Conservation (phyloP, 2,113 vertebrate species). For the Scalopus aquaticus region DNA sequence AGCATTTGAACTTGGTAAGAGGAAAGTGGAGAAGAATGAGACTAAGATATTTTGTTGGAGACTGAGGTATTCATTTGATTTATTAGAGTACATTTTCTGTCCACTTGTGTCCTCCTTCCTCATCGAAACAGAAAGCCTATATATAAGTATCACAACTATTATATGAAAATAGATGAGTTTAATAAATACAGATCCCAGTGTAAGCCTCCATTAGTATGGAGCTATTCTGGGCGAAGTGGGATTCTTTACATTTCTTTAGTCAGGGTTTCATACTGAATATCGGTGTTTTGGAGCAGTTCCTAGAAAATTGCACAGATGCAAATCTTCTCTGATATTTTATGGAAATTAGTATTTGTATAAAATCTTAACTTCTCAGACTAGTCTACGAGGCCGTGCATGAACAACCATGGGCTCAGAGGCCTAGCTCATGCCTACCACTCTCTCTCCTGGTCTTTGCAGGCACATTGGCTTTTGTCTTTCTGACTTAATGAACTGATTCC, state of each 20-base stretch:
- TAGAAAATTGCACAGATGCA: slow-evolving; percentile 41
- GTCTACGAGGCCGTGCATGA: not conserved
- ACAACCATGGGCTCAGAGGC: not conserved
- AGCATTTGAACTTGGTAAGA: not conserved
- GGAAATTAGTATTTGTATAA: not conserved
- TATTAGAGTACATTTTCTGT: not conserved
- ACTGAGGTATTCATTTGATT: not conserved
- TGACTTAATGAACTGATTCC: not conserved
- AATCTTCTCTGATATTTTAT: not conserved
- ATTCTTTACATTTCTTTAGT: slow-evolving; percentile 41
- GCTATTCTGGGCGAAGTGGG: slow-evolving; percentile 13
- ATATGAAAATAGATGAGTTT: slow-evolving; percentile 25
- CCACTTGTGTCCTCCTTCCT: not conserved
- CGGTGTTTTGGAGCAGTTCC: slow-evolving; percentile 46
- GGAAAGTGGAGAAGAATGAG: not conserved
- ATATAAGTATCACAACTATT: not conserved
- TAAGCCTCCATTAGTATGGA: not conserved
- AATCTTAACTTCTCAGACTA: not conserved
- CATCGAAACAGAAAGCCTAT: not conserved
- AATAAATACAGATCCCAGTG: not conserved
- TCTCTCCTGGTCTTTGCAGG: not conserved
- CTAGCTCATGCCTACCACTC: not conserved
- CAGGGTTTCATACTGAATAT: not conserved
- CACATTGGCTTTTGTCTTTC: not conserved
- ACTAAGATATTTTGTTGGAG: not conserved